Evolutionary conservation across 2,888 invertebrate genomes (phyloP).

Genomic region (Limulus polyphemus): DNA sequence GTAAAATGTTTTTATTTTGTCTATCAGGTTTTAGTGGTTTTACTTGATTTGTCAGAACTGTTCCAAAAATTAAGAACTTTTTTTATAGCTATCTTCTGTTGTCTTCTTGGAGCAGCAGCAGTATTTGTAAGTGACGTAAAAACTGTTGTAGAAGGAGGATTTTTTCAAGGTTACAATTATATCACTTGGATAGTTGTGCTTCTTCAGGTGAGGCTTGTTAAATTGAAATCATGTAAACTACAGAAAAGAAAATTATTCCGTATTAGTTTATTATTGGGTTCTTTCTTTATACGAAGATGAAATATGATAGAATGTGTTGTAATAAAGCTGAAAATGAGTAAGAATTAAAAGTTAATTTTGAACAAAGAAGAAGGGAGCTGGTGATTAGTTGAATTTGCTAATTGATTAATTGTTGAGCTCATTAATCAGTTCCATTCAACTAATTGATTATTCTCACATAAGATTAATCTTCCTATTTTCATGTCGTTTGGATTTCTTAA

Average conservation of each 20-base stretch:
- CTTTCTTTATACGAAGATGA: background rate
- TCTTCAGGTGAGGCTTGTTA: slow-evolving; percentile 35
- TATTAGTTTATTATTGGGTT: background rate
- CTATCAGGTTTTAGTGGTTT: slow-evolving; percentile 1
- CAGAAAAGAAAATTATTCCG: background rate
- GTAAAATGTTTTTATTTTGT: background rate
- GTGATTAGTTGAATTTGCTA: too few relatives aligned
- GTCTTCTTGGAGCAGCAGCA: slow-evolving; percentile 37
- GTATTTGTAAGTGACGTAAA: slow-evolving; percentile 37
- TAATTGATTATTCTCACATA: too few relatives aligned
- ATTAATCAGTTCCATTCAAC: too few relatives aligned
- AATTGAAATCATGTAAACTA: background rate
- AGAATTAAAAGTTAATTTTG: too few relatives aligned
- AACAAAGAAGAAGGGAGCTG: too few relatives aligned
- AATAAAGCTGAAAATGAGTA: too few relatives aligned
- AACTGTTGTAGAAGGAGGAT: slow-evolving; percentile 37
- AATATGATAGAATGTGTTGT: too few relatives aligned
- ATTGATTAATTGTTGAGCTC: too few relatives aligned
- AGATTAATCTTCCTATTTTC: too few relatives aligned
- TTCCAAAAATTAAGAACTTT: background rate
- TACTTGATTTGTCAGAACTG: background rate
- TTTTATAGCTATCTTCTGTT: slow-evolving; percentile 38
- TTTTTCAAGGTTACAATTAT: slow-evolving; percentile 41
- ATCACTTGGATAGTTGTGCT: slow-evolving; percentile 41
- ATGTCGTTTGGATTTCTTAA: too few relatives aligned